phyloP scores from a whole-genome alignment of 2,797 vertebrate genomes.

The Coccyzus lansbergi region DNA sequence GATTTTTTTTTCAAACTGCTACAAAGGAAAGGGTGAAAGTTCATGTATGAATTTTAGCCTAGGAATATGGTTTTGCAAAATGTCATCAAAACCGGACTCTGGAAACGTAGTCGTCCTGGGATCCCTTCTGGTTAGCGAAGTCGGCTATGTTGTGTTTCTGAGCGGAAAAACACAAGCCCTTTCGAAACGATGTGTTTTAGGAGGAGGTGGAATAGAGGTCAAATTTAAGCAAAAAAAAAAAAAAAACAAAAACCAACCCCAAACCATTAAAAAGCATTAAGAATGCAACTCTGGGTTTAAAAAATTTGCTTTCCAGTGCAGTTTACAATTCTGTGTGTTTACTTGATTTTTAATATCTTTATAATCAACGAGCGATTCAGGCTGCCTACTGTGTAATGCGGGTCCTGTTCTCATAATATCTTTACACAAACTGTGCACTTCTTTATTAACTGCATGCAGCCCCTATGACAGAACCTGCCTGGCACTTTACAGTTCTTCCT shows the following conservation, averaged over 20 bases:
- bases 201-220: slow-evolving; percentile 45
- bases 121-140: not conserved
- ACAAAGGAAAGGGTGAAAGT: not conserved
- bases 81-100: not conserved
- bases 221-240: slow-evolving; percentile 4
- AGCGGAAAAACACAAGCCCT: slow-evolving; percentile 12
- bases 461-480: not conserved
- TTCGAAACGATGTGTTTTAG: not conserved
- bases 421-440: not conserved
- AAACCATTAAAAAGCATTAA: not conserved
- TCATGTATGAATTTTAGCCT: not conserved
- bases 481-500: not conserved
- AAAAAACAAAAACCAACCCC: too few species aligned
- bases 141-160: not conserved
- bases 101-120: not conserved
- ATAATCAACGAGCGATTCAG: slow-evolving; percentile 7
- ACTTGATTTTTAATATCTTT: slow-evolving; percentile 9
- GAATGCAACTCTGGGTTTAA: not conserved
- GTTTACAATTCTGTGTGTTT: not conserved
- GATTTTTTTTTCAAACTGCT: not conserved
- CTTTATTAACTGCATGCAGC: not conserved
- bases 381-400: not conserved
- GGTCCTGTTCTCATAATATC: not conserved
- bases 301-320: not conserved
- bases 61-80: not conserved